phyloP scores from a whole-genome alignment of 2,888 invertebrate species.

The Drosophila picticornis region DNA sequence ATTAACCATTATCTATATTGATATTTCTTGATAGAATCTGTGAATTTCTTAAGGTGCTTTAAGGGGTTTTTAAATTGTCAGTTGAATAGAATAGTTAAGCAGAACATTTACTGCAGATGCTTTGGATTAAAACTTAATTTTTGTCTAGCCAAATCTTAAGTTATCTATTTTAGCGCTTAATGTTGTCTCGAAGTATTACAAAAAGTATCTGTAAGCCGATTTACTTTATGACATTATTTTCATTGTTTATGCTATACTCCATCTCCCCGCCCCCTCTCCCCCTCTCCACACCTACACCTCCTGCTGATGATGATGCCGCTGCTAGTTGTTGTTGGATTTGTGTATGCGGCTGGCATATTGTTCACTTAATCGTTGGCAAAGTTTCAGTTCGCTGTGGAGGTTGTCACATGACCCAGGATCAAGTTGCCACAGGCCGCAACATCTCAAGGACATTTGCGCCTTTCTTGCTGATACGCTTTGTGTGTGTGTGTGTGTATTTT shows the following conservation, averaged over 20 bases:
- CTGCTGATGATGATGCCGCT: background rate
- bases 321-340: slow-evolving; percentile 8
- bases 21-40: background rate
- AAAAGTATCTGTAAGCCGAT: slow-evolving; percentile 38
- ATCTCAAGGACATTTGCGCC: slow-evolving; percentile 66
- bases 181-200: background rate
- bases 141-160: background rate
- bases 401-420: slow-evolving; percentile 56
- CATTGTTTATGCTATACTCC: background rate
- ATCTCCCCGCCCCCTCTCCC: background rate
- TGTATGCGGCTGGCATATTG: slow-evolving; percentile 34
- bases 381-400: slow-evolving; percentile 44
- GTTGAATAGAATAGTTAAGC: background rate
- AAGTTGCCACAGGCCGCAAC: slow-evolving; percentile 48
- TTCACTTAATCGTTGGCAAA: slow-evolving; percentile 37
- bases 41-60: background rate
- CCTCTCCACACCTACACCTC: background rate
- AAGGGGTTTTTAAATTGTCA: background rate
- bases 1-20: background rate
- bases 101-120: background rate
- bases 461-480: slow-evolving; percentile 13
- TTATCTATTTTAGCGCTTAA: slow-evolving; percentile 11
- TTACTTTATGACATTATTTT: slow-evolving; percentile 30
- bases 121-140: background rate
- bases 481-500: slow-evolving; percentile 16